Evolutionary conservation across 2,888 invertebrate species (phyloP).

Genomic region (Yponomeuta plumbellus): DNA sequence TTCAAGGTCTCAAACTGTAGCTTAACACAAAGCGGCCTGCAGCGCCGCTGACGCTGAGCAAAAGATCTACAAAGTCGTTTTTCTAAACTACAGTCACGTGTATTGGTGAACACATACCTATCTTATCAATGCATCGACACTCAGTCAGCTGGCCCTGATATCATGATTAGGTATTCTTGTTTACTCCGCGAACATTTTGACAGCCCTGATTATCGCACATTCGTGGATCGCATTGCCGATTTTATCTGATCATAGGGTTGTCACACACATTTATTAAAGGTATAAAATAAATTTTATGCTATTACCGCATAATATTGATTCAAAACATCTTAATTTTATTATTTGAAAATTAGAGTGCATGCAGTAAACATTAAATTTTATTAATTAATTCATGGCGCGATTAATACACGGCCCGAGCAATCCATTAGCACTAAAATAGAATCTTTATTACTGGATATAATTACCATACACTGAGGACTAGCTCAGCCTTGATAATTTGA

Average conservation of each 20-base stretch:
- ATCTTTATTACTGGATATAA: neutral
- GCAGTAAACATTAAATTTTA: conserved; percentile 9
- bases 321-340: neutral
- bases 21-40: neutral
- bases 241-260: neutral
- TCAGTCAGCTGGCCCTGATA: neutral
- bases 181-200: conserved; percentile 9
- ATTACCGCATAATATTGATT: neutral
- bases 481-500: conserved; percentile 3
- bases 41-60: no score
- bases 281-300: neutral
- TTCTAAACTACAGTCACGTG: neutral
- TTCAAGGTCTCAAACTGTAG: neutral
- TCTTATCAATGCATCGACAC: conserved; percentile 10
- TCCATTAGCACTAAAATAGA: conserved; percentile 10
- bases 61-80: neutral
- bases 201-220: conserved; percentile 6
- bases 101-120: neutral
- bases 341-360: neutral
- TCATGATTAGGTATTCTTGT: neutral
- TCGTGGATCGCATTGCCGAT: neutral
- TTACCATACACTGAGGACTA: neutral
- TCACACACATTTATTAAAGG: neutral
- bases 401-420: conserved; percentile 10
- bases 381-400: conserved; percentile 6